Conservation (phyloP, 2,797 vertebrate genomes). For the Etheostoma nigrum region DNA sequence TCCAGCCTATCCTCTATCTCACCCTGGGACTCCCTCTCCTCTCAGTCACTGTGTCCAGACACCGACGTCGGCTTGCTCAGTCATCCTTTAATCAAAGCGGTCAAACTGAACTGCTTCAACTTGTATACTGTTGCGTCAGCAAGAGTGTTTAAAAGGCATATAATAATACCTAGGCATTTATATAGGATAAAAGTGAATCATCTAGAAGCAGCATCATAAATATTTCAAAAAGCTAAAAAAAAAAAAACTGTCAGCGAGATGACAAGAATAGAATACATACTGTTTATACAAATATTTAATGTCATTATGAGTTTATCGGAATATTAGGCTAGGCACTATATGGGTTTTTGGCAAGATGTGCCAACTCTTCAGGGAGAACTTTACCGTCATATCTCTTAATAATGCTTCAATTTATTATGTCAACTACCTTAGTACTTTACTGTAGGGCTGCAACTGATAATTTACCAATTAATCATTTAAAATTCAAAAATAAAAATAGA, state of each 20-base stretch:
- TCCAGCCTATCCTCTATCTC: slow-evolving; percentile 37
- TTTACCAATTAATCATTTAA: background rate
- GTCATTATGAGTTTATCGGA: background rate
- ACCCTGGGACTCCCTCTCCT: slow-evolving; percentile 26
- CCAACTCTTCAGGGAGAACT: background rate
- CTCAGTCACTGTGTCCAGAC: slow-evolving; percentile 48
- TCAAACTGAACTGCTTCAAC: slow-evolving; percentile 3
- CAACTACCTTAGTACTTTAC: background rate
- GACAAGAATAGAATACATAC: background rate
- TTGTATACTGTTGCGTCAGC: background rate
- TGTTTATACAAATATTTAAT: background rate
- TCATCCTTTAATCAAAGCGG: slow-evolving; percentile 42
- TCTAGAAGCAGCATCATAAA: background rate
- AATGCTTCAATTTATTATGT: background rate
- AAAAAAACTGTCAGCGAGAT: background rate
- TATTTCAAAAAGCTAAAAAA: background rate
- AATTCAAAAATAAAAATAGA: background rate
- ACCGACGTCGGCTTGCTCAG: slow-evolving; percentile 30
- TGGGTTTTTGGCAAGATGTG: background rate
- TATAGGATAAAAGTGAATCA: background rate
- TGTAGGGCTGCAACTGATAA: background rate
- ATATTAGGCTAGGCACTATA: background rate
- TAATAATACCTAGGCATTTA: background rate
- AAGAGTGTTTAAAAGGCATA: background rate
- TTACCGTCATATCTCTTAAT: background rate